A percentile compares a stretch with the other conserved stretches of the same genome.
These are phyloP conservation scores for Saimiri boliviensis DNA, from an alignment of 2,113 vertebrate genomes.

Conservation along the genomic window DNA sequence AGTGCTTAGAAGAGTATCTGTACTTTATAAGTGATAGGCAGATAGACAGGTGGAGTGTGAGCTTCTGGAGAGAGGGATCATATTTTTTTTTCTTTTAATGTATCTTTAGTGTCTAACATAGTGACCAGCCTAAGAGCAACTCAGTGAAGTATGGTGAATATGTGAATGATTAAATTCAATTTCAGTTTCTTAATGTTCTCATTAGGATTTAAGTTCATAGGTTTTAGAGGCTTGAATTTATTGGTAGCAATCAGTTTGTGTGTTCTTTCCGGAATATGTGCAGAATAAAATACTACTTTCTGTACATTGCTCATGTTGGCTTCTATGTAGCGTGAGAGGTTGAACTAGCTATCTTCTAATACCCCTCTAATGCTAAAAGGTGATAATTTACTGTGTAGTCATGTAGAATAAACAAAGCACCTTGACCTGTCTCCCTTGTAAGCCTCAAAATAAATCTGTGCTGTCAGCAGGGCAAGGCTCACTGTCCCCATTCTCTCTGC, in stretches of 20 bases:
- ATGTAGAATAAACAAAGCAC: not conserved
- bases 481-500: not conserved
- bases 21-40: not conserved
- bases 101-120: not conserved
- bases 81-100: not conserved
- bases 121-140: not conserved
- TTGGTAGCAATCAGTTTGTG: not conserved
- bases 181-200: not conserved
- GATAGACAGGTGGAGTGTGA: not conserved
- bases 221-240: slow-evolving; percentile 6
- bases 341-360: not conserved
- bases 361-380: not conserved
- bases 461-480: not conserved
- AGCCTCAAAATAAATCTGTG: not conserved
- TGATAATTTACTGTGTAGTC: not conserved
- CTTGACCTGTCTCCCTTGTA: not conserved
- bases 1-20: not conserved
- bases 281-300: not conserved
- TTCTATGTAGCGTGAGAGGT: not conserved
- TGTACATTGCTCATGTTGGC: not conserved
- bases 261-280: not conserved
- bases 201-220: not conserved
- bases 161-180: not conserved
- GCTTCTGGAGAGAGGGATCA: not conserved
- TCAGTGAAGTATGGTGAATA: not conserved